A percentile compares a stretch with the other conserved stretches of the same genome.
phyloP scores from a whole-genome alignment of 2,888 invertebrate genomes.

The Physocephala rufipes region DNA sequence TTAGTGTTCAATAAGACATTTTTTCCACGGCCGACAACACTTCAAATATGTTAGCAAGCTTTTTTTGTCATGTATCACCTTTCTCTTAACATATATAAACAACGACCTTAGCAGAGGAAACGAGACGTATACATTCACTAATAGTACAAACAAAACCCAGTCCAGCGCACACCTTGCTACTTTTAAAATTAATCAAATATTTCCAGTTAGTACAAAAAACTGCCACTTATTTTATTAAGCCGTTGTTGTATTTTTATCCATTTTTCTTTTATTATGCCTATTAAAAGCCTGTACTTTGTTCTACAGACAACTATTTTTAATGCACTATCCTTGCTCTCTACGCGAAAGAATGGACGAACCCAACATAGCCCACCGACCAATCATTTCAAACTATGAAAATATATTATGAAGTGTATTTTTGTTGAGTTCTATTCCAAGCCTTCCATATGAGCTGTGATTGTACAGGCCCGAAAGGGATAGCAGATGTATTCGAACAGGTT shows the following conservation, averaged over 20 bases:
- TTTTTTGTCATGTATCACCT: constrained; percentile 22
- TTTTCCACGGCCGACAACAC: too few species aligned
- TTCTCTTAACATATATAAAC: constrained; percentile 1
- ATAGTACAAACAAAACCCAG: constrained; percentile 4
- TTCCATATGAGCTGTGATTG: neutral
- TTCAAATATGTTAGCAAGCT: neutral
- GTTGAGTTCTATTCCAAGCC: constrained; percentile 6
- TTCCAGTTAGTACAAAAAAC: neutral
- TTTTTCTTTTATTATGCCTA: constrained; percentile 3
- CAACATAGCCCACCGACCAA: neutral
- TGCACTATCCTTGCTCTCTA: neutral
- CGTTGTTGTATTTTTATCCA: neutral
- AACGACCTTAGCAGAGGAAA: constrained; percentile 38
- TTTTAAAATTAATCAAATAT: neutral
- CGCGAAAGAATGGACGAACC: neutral
- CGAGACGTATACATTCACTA: constrained; percentile 32
- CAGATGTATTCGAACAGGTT: constrained; percentile 10
- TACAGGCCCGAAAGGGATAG: constrained; percentile 7
- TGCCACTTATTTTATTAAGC: neutral
- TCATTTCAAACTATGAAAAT: constrained; percentile 21
- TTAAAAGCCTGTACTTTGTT: constrained; percentile 8
- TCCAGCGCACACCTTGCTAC: constrained; percentile 12
- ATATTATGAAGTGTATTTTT: constrained; percentile 7
- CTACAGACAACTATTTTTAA: neutral
- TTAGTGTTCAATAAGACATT: neutral